Evolutionary conservation across 2,113 vertebrate species (phyloP), one percentile per base, ranked within the genome.

Genomic region (Grus americana): DNA sequence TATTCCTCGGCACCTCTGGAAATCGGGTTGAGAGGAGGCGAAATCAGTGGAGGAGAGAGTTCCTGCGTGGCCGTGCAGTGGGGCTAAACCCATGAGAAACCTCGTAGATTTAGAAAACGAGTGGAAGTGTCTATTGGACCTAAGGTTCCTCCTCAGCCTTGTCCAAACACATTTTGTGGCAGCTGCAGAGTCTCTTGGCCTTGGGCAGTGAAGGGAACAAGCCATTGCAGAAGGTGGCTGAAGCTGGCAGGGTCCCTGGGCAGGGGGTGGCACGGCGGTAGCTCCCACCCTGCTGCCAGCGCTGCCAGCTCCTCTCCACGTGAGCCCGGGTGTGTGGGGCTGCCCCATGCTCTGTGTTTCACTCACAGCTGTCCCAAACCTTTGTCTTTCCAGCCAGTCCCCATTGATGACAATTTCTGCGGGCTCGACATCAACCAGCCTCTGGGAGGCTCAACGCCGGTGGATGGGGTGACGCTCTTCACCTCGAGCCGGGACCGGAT

Each of bases 391-490:
- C 93, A 99, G 99, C 99, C 99, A 4, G 99, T 99, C 66, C 99
- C 99, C 79, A 99, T 99, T 2, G 99, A 99, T 34, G 99, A 99
- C 98, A 99, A 99, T 15, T 99, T 99, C 98, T 99, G 99, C 3
- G 99, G 99, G 72, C 97, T 99, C 44, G 99, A 99, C 98, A 99
- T 99, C 98, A 99, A 99, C 98, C 99, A 99, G 97, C 99, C 99
- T 0, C 98, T 99, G 10, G 99, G 99, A 27, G 99, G 99, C 78
- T 99, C 99, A 0, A 98, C 98, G 44, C 98, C 99, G 8, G 99
- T 99, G 92, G 99, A 99, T 0, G 99, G 99, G 13, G 98, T 99
- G 96, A 98, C 97, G 0, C 98, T 99, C 52, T 99, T 99, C 95
- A 99, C 99, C 8, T 99, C 99, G 81, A 99, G 98, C 94, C 98